phyloP scores from a whole-genome alignment of 2,888 invertebrate genomes.

The Andrena minutula region DNA sequence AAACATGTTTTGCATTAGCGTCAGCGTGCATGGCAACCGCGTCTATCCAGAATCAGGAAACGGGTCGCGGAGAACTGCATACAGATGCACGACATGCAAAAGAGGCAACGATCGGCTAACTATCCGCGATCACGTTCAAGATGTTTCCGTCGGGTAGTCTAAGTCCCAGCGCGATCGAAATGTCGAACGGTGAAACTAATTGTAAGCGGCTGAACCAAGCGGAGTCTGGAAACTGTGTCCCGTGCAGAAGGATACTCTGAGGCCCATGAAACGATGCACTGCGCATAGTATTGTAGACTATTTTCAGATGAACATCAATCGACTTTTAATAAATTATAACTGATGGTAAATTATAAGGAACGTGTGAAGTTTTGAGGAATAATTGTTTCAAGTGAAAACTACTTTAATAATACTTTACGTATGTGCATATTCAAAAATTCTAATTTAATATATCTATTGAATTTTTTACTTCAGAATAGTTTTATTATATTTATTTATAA shows the following conservation, averaged over 20 bases:
- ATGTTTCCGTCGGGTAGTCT: constrained; percentile 16
- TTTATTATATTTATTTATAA: no score
- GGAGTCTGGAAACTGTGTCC: constrained; percentile 38
- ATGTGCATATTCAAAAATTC: no score
- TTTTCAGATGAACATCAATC: no score
- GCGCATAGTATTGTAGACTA: neutral
- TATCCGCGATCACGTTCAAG: constrained; percentile 9
- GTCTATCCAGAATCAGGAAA: constrained; percentile 17
- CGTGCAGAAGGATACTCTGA: neutral
- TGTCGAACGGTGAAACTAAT: constrained; percentile 54
- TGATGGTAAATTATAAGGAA: no score
- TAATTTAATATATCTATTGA: no score
- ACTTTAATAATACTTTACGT: no score
- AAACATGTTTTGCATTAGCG: neutral
- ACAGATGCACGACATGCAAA: constrained; percentile 31
- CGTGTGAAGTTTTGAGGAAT: no score
- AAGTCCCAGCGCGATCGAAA: constrained; percentile 36
- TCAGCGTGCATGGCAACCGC: neutral
- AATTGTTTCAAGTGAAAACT: no score
- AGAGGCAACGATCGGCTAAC: constrained; percentile 10
- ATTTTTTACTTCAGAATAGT: no score
- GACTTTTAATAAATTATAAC: no score
- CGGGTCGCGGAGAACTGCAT: constrained; percentile 7
- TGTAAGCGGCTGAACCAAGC: constrained; percentile 14
- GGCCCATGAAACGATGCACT: neutral